Conservation (phyloP, 2,888 invertebrate species). For the Idaea aversata region DNA sequence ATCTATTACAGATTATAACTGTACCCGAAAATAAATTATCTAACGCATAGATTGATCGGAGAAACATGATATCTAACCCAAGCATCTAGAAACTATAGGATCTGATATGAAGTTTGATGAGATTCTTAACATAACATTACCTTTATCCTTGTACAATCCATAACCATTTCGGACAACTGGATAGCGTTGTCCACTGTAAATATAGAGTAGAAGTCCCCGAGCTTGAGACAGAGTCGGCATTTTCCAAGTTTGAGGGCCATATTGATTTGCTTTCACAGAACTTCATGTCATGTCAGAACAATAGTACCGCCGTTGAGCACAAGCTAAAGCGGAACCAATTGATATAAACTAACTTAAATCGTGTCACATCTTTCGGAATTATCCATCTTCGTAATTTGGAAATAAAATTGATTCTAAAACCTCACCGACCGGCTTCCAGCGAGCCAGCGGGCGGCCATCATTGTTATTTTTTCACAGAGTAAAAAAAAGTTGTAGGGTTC, state of each 20-base stretch:
- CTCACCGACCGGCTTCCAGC: neutral
- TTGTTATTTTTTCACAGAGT: neutral
- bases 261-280: constrained; percentile 68
- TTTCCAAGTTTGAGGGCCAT: constrained; percentile 78
- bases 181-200: constrained; percentile 73
- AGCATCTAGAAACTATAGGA: neutral
- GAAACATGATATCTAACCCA: neutral
- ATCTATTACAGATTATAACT: too few relatives aligned
- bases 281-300: constrained; percentile 50
- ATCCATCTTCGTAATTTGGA: neutral
- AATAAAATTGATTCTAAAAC: neutral
- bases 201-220: constrained; percentile 77
- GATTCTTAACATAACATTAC: constrained; percentile 40
- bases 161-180: constrained; percentile 75
- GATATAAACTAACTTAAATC: neutral
- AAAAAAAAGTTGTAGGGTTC: neutral
- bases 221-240: constrained; percentile 78
- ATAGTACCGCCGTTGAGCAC: neutral
- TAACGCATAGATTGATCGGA: too few relatives aligned
- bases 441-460: constrained; percentile 7
- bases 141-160: constrained; percentile 74
- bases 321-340: neutral
- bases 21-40: too few relatives aligned
- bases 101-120: neutral
- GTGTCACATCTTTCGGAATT: neutral